Conservation (phyloP, 2,888 invertebrate species). For the Protophormia terraenovae region DNA sequence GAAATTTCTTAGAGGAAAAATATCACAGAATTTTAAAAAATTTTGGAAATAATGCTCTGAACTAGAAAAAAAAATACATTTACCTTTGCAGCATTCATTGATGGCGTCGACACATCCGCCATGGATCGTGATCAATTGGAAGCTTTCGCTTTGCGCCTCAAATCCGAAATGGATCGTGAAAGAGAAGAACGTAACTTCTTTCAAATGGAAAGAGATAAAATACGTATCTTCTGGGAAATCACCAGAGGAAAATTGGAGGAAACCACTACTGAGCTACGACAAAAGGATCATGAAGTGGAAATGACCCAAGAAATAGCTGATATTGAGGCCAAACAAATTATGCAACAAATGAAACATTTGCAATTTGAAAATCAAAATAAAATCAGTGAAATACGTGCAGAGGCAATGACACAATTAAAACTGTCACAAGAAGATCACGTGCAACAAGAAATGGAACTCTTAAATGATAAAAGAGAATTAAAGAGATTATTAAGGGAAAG, state of each 20-base stretch:
- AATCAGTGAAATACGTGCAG: conserved; percentile 91
- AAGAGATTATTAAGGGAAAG: conserved; percentile 83
- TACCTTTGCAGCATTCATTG: conserved; percentile 85
- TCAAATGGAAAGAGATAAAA: conserved; percentile 96
- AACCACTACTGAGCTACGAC: conserved; percentile 82
- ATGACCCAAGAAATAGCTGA: conserved; percentile 93
- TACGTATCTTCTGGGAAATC: conserved; percentile 97
- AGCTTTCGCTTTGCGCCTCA: conserved; percentile 91
- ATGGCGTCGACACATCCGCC: conserved; percentile 95
- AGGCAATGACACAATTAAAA: conserved; percentile 90
- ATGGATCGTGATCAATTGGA: conserved; percentile 97
- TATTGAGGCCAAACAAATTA: conserved; percentile 92
- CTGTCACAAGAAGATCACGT: conserved; percentile 91
- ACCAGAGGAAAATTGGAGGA: conserved; percentile 91
- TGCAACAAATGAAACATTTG: conserved; percentile 95
- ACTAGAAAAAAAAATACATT: not conserved
- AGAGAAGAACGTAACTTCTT: conserved; percentile 97
- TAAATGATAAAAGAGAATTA: conserved; percentile 83
- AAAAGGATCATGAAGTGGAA: conserved; percentile 93
- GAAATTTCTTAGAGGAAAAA: too few relatives aligned
- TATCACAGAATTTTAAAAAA: too few relatives aligned
- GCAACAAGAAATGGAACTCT: conserved; percentile 88
- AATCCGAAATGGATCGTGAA: conserved; percentile 96
- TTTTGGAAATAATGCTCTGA: too few relatives aligned
- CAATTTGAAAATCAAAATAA: conserved; percentile 95